Evolutionary conservation across 2,113 vertebrate genomes (phyloP).

Genomic region (Rutilus rutilus): DNA sequence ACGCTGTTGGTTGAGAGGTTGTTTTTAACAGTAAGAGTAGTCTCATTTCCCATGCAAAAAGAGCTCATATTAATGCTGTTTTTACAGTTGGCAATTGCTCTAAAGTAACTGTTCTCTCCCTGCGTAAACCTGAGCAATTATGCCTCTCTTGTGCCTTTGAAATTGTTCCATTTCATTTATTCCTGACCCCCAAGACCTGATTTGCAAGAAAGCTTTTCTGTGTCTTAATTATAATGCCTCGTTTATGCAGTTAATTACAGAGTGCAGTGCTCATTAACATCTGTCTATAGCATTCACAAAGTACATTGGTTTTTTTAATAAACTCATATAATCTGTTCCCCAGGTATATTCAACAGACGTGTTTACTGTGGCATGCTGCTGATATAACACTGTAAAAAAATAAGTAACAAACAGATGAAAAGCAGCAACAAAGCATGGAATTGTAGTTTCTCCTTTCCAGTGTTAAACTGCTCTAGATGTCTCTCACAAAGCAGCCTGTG

Average conservation of each 20-base stretch:
- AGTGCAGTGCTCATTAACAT: constrained; percentile 65
- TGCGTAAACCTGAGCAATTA: constrained; percentile 39
- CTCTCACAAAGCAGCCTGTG: background rate
- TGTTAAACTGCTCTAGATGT: background rate
- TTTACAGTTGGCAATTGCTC: constrained; percentile 12
- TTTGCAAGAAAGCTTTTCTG: constrained; percentile 70
- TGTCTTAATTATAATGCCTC: constrained; percentile 76
- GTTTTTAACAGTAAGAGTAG: background rate
- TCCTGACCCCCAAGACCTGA: constrained; percentile 70
- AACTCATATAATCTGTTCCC: constrained; percentile 48
- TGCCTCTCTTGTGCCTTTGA: constrained; percentile 49
- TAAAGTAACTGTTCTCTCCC: background rate
- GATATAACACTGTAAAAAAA: constrained; percentile 34
- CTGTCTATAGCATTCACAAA: constrained; percentile 67
- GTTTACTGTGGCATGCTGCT: constrained; percentile 5
- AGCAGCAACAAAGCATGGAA: background rate
- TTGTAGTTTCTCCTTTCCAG: background rate
- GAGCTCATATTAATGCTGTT: background rate
- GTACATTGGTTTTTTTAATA: constrained; percentile 67
- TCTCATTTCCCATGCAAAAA: constrained; percentile 14
- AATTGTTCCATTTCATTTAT: constrained; percentile 67
- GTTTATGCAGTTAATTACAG: constrained; percentile 78
- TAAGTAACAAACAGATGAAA: constrained; percentile 25
- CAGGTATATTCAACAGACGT: constrained; percentile 43
- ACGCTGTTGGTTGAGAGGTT: background rate